These are phyloP conservation scores for Pantherophis alleghaniensis DNA, from an alignment of 2,797 vertebrate genomes.

Conservation along the genomic window DNA sequence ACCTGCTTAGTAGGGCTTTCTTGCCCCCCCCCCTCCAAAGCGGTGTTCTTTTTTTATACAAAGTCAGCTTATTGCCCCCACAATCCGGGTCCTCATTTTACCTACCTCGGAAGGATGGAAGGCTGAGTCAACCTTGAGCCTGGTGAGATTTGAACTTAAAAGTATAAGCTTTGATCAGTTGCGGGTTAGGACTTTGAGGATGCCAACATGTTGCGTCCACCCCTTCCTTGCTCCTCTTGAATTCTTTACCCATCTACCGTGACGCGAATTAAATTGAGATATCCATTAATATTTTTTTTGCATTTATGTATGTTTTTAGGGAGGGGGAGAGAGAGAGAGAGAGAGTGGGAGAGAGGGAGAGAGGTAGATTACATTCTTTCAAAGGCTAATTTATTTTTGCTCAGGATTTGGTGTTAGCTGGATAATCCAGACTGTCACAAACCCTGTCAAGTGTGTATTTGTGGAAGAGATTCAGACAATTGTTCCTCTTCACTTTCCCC, in stretches of 20 bases:
- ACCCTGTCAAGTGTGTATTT: not conserved
- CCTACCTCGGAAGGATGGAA: no score
- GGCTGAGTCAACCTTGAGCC: no score
- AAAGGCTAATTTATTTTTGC: not conserved
- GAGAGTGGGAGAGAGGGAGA: no score
- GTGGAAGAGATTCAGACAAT: not conserved
- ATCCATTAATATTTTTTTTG: not conserved
- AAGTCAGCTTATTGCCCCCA: no score
- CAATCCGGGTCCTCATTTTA: no score
- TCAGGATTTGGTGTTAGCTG: not conserved
- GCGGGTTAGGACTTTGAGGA: not conserved
- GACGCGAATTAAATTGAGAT: not conserved
- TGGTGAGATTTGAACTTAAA: no score
- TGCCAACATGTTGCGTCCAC: rapidly evolving
- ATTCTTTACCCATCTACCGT: not conserved
- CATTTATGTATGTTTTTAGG: not conserved
- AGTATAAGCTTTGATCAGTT: not conserved
- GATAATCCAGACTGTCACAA: no score
- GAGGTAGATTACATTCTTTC: not conserved
- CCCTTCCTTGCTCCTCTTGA: not conserved
- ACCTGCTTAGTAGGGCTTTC: no score
- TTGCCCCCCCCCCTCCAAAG: no score
- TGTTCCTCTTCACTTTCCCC: no score
- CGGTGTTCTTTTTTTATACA: no score
- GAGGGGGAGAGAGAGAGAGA: no score